These are phyloP conservation scores for Paedocypris micromegethes DNA, from an alignment of 2,797 vertebrate genomes.

Conservation along the genomic window DNA sequence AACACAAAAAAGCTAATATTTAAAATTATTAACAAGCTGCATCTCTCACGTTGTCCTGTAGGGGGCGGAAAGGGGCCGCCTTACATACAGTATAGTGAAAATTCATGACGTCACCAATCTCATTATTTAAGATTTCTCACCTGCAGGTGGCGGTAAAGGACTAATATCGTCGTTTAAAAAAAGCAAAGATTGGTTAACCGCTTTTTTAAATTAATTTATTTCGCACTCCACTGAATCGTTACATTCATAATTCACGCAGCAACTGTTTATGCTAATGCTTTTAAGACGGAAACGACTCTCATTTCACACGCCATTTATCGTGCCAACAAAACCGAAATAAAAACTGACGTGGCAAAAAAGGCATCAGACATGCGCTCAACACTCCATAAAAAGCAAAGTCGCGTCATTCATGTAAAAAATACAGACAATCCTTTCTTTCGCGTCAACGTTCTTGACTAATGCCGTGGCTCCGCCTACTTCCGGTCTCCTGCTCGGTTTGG, in stretches of 20 bases:
- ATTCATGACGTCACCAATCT: too few species aligned
- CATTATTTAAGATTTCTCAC: too few species aligned
- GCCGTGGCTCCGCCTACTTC: neutral
- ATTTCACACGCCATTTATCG: constrained; percentile 3
- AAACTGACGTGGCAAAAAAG: constrained; percentile 38
- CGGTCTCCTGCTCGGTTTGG: constrained; percentile 36
- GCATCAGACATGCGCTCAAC: neutral
- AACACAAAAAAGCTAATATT: too few species aligned
- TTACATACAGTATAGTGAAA: too few species aligned
- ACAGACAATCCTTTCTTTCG: constrained; percentile 10
- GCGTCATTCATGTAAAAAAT: constrained; percentile 17
- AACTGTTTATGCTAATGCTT: constrained; percentile 45
- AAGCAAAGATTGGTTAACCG: neutral
- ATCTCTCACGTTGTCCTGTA: too few species aligned
- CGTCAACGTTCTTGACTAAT: neutral
- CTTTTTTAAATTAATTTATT: constrained; percentile 70
- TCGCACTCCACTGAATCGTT: constrained; percentile 62
- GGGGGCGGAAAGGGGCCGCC: too few species aligned
- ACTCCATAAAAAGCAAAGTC: neutral
- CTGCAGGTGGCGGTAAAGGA: too few species aligned
- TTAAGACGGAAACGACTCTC: constrained; percentile 41
- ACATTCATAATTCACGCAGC: constrained; percentile 53
- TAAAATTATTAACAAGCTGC: too few species aligned
- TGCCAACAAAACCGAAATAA: constrained; percentile 38
- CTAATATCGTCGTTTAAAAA: too few species aligned